A percentile compares a stretch with the other conserved stretches of the same genome.
phyloP scores from a whole-genome alignment of 2,888 invertebrate species.

The Tetrapedia diversipes region DNA sequence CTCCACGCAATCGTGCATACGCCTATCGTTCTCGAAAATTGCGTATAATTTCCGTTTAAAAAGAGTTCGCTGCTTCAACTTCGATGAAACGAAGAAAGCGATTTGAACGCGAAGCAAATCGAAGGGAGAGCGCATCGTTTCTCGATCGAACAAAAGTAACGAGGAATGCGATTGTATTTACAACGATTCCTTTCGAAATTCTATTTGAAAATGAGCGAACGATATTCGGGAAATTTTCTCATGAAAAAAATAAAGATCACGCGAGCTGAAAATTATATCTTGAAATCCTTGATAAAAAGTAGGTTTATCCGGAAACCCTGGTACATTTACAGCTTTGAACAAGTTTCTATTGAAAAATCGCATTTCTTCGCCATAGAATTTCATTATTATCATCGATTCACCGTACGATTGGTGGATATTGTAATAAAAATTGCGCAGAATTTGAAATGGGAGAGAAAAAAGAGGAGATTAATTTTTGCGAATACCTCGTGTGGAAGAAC shows the following conservation, averaged over 20 bases:
- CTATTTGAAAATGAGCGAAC: not conserved
- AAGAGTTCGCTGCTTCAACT: constrained; percentile 2
- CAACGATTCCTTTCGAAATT: not conserved
- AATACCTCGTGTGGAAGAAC: constrained; percentile 25
- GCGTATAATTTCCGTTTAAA: not conserved
- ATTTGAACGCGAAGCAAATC: constrained; percentile 1
- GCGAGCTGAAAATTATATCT: constrained; percentile 47
- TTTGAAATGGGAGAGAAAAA: not conserved
- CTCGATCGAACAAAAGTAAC: not conserved
- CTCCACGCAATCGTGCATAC: not conserved
- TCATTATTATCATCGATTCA: constrained; percentile 32
- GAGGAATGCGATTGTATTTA: constrained; percentile 18
- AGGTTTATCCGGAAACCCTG: not conserved
- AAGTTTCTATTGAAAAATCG: not conserved
- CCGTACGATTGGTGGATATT: not conserved
- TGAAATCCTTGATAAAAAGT: constrained; percentile 25
- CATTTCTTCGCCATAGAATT: constrained; percentile 1
- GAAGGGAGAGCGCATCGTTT: not conserved
- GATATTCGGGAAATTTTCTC: not conserved
- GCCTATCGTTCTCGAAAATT: not conserved
- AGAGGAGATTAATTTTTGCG: constrained; percentile 25
- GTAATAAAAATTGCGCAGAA: not conserved
- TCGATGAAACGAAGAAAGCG: not conserved
- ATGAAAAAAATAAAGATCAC: not conserved
- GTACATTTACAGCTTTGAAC: constrained; percentile 31